Percentiles rank a stretch among this genome's conserved stretches.
Evolutionary conservation across 1,140 invertebrate species (phyloP).

Genomic region (Eriocheir sinensis): DNA sequence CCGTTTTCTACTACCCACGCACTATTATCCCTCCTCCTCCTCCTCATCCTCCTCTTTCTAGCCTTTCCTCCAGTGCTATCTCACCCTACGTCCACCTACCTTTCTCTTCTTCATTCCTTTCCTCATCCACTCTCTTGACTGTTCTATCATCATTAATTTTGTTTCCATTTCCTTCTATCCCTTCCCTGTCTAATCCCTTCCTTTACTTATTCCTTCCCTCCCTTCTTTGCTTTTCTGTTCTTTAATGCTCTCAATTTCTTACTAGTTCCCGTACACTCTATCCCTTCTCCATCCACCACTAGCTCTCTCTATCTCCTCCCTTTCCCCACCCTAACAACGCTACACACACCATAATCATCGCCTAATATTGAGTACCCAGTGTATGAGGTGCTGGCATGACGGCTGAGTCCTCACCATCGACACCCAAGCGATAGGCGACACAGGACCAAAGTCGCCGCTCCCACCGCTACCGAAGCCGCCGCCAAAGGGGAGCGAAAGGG

Average conservation of each 20-base stretch:
- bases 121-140: slow-evolving; percentile 1
- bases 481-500: too few species aligned
- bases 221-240: neutral
- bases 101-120: too few species aligned
- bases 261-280: neutral
- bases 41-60: neutral
- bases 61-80: neutral
- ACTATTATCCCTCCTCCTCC: neutral
- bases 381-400: neutral
- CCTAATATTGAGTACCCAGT: neutral
- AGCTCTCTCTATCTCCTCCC: neutral
- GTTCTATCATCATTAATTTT: neutral
- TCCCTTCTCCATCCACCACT: neutral
- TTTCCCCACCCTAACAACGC: neutral
- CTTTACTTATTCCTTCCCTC: neutral
- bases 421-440: too few species aligned
- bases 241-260: neutral
- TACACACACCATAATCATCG: neutral
- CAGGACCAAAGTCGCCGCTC: neutral
- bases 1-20: too few species aligned
- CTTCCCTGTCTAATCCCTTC: neutral
- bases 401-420: too few species aligned
- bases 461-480: too few species aligned
- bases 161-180: neutral
- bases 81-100: neutral